phyloP scores from a whole-genome alignment of 30 jellyfish, hydroid and myxozoan species.

The Aurelia aurita region DNA sequence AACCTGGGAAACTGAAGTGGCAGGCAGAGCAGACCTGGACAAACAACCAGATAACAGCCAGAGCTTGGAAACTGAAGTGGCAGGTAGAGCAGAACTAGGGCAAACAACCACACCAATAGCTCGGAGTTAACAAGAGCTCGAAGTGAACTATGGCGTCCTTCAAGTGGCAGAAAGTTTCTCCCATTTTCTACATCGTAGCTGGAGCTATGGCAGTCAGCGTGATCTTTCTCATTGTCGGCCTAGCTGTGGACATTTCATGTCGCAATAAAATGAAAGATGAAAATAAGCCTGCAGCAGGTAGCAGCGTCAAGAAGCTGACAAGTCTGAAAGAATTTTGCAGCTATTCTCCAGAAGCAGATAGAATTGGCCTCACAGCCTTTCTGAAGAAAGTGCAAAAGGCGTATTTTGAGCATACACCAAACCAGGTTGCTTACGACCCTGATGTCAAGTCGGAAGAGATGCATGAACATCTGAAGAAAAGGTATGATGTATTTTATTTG shows the following conservation, averaged over 20 bases:
- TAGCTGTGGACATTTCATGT: constrained; percentile 49
- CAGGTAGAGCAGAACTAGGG: too few species aligned
- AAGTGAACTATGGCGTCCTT: background rate
- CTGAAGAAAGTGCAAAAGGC: constrained; percentile 50
- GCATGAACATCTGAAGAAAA: constrained; percentile 40
- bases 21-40: too few species aligned
- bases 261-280: background rate
- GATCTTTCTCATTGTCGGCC: constrained; percentile 43
- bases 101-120: too few species aligned
- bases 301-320: constrained; percentile 7
- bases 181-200: constrained; percentile 18
- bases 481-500: constrained; percentile 24
- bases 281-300: background rate
- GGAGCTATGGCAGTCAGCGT: constrained; percentile 25
- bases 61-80: too few species aligned
- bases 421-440: constrained; percentile 64
- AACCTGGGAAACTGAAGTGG: too few species aligned
- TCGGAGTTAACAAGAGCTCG: too few species aligned
- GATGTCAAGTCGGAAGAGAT: constrained; percentile 39
- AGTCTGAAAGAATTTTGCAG: constrained; percentile 60
- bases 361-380: constrained; percentile 41
- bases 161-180: constrained; percentile 1
- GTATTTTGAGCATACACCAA: constrained; percentile 54
- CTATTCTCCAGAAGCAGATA: constrained; percentile 66
- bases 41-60: too few species aligned